These are phyloP conservation scores for Akabosia matsudoensis DNA, from an alignment of 1,140 invertebrate genomes.

Conservation along the genomic window DNA sequence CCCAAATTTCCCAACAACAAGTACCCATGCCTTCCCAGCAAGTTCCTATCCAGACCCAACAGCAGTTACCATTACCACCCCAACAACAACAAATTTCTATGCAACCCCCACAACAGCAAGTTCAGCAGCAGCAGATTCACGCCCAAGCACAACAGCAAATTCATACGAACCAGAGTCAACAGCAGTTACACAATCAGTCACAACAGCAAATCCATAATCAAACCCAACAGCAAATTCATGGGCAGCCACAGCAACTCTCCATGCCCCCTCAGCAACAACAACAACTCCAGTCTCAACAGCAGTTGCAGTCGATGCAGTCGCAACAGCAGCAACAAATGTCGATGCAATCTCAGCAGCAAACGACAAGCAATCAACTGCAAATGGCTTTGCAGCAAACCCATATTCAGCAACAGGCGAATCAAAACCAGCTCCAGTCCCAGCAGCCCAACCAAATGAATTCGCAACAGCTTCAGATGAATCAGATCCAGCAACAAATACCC, in stretches of 20 bases:
- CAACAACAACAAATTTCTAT: conserved; percentile 1
- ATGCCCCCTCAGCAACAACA: background rate
- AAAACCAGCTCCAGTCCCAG: background rate
- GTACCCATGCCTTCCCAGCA: background rate
- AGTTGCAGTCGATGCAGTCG: background rate
- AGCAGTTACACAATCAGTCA: background rate
- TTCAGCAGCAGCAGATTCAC: conserved; percentile 14
- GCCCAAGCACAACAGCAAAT: background rate
- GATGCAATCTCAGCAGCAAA: background rate
- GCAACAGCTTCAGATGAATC: background rate
- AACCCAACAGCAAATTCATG: background rate
- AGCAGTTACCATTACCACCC: background rate
- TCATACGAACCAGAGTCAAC: background rate
- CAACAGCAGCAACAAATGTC: background rate
- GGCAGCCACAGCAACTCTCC: background rate
- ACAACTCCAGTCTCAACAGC: background rate
- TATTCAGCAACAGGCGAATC: conserved; percentile 3
- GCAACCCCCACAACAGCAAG: conserved; percentile 12
- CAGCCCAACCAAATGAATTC: background rate
- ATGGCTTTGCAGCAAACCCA: background rate
- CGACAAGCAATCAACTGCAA: background rate
- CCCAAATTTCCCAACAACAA: background rate
- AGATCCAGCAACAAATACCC: background rate
- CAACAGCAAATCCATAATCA: conserved; percentile 8
- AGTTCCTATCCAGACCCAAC: background rate